Evolutionary conservation across 2,113 vertebrate genomes (phyloP).

Genomic region (Oryzias javanicus): DNA sequence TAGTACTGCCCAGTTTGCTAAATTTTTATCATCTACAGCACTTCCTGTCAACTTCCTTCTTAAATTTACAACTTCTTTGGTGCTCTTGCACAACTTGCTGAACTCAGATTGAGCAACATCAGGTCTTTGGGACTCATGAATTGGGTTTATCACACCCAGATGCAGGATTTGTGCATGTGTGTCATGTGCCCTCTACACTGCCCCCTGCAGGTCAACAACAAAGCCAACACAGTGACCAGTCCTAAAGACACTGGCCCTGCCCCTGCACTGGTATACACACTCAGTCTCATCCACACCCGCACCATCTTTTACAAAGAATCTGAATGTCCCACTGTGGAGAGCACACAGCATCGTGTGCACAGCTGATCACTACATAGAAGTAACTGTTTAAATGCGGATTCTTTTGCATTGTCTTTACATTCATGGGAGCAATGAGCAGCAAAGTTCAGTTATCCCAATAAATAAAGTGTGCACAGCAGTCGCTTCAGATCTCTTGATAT

Average conservation of each 20-base stretch:
- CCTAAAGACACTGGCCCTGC: constrained; percentile 95
- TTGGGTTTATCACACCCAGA: constrained; percentile 10
- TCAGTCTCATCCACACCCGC: constrained; percentile 51
- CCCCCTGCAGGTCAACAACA: constrained; percentile 98
- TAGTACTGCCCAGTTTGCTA: background rate
- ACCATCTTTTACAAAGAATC: constrained; percentile 38
- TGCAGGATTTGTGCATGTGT: constrained; percentile 20
- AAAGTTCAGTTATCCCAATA: no score
- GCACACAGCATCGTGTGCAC: no score
- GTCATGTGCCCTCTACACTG: constrained; percentile 67
- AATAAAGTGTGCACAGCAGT: constrained; percentile 32
- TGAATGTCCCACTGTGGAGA: constrained; percentile 29
- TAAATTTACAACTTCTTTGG: no score
- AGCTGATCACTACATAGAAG: no score
- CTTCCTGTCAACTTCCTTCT: background rate
- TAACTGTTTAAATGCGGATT: no score
- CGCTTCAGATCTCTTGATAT: constrained; percentile 18
- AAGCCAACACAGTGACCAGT: constrained; percentile 99
- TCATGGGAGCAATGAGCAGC: no score
- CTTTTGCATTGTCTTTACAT: no score
- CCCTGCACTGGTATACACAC: constrained; percentile 95
- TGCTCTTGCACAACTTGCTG: no score
- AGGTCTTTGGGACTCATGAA: constrained; percentile 16
- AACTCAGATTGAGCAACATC: background rate
- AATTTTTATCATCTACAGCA: background rate